phyloP scores from a whole-genome alignment of 2,797 vertebrate species.

The Oreortyx pictus region DNA sequence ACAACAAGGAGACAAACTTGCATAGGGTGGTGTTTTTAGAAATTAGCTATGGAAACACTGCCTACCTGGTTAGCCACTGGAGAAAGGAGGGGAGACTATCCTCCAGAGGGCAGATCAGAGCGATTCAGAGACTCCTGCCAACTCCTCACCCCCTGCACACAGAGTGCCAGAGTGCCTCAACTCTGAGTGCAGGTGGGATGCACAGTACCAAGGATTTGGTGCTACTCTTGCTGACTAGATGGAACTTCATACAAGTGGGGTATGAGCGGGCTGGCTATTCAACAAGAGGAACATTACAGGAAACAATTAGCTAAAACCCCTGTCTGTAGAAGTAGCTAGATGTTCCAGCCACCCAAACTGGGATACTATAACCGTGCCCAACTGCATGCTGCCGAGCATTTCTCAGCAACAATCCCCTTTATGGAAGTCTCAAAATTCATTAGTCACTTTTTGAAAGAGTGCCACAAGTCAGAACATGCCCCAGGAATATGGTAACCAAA shows the following conservation, averaged over 20 bases:
- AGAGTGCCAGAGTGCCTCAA: rapidly evolving
- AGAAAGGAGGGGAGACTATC: background rate
- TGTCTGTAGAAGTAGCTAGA: background rate
- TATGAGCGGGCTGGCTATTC: background rate
- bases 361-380: background rate
- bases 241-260: background rate
- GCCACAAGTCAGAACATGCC: background rate
- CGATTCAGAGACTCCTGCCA: background rate
- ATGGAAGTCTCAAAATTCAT: background rate
- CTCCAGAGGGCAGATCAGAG: constrained; percentile 52
- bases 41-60: background rate
- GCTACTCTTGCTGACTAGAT: background rate
- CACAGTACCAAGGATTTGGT: background rate
- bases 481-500: background rate
- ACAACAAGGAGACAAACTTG: rapidly evolving
- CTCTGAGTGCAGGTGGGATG: rapidly evolving
- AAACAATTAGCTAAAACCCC: background rate
- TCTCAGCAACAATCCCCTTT: background rate
- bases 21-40: rapidly evolving
- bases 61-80: background rate
- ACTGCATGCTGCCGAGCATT: background rate
- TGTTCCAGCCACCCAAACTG: background rate
- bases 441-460: background rate
- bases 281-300: background rate
- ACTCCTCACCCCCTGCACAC: background rate